A percentile compares a stretch with the other conserved stretches of the same genome.
Conservation (phyloP, 2,113 vertebrate species). For the Dicrurus megarhynchus region DNA sequence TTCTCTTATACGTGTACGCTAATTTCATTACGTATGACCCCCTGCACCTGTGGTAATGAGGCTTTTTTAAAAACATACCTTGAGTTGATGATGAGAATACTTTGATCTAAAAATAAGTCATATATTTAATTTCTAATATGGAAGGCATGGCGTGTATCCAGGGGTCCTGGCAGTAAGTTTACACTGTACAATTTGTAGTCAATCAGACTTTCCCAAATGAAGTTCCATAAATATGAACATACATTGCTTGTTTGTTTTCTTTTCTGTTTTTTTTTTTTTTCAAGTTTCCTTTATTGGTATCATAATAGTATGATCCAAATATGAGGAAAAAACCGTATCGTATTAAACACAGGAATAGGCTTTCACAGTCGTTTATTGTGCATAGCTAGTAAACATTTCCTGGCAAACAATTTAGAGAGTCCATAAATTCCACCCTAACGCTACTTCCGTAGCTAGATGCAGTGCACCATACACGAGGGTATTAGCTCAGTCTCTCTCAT, state of each 20-base stretch:
- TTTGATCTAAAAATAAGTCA: constrained; percentile 51
- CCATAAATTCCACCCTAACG: constrained; percentile 70
- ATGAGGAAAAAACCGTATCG: constrained; percentile 32
- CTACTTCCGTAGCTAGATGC: constrained; percentile 69
- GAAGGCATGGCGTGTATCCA: neutral
- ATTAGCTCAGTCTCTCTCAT: constrained; percentile 70
- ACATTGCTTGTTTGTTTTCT: constrained; percentile 26
- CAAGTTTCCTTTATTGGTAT: constrained; percentile 56
- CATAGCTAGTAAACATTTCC: constrained; percentile 72
- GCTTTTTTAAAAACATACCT: constrained; percentile 48
- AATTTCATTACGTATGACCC: neutral
- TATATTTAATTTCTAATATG: constrained; percentile 29
- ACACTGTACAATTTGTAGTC: constrained; percentile 35
- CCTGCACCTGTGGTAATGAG: neutral
- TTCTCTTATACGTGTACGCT: neutral
- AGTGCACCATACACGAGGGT: constrained; percentile 66
- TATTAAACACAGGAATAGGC: constrained; percentile 56
- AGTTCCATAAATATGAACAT: constrained; percentile 40
- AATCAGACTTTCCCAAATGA: constrained; percentile 25
- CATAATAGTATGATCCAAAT: constrained; percentile 50
- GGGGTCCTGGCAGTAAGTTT: constrained; percentile 18
- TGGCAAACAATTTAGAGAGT: constrained; percentile 71
- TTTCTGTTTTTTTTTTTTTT: neutral
- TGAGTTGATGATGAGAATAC: constrained; percentile 38
- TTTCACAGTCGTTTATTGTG: constrained; percentile 66